A percentile compares a stretch with the other conserved stretches of the same genome.
Conservation (phyloP, 2,888 invertebrate genomes). For the Plemyria rubiginata region DNA sequence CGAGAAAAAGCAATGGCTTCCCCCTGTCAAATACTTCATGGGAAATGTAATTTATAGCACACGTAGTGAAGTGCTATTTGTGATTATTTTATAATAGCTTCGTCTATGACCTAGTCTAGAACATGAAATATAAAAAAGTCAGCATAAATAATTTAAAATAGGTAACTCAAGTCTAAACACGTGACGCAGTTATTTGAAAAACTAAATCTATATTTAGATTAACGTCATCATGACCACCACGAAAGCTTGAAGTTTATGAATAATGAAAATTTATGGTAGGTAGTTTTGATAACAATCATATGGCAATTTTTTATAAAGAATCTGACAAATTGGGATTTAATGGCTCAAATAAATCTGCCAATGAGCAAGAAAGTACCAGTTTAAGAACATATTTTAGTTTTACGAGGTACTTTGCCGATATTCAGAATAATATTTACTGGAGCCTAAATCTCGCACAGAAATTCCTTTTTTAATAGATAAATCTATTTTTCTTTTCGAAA, state of each 20-base stretch:
- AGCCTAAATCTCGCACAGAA: no score
- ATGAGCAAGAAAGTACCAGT: constrained; percentile 1
- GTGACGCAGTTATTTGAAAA: constrained; percentile 6
- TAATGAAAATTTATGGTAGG: constrained; percentile 43
- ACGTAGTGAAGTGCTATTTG: constrained; percentile 11
- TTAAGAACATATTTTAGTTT: constrained; percentile 5
- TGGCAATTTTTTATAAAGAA: constrained; percentile 33
- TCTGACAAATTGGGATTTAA: constrained; percentile 23
- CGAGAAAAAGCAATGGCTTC: constrained; percentile 14
- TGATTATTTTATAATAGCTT: constrained; percentile 3
- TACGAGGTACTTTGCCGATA: constrained; percentile 5
- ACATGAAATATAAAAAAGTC: constrained; percentile 2
- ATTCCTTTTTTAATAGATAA: no score
- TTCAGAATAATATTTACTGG: neutral
- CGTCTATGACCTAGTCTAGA: constrained; percentile 9
- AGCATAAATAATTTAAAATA: constrained; percentile 3
- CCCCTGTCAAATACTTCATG: constrained; percentile 22
- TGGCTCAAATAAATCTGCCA: constrained; percentile 9
- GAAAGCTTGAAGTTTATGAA: constrained; percentile 40
- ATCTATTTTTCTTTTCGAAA: no score
- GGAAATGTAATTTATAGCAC: constrained; percentile 19
- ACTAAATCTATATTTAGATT: constrained; percentile 19
- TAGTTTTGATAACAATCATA: constrained; percentile 43
- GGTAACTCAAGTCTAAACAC: constrained; percentile 2
- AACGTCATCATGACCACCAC: constrained; percentile 38